Base-by-base conservation (phyloP, 2,797 vertebrate genomes). In the Malacoraja senta region DNA sequence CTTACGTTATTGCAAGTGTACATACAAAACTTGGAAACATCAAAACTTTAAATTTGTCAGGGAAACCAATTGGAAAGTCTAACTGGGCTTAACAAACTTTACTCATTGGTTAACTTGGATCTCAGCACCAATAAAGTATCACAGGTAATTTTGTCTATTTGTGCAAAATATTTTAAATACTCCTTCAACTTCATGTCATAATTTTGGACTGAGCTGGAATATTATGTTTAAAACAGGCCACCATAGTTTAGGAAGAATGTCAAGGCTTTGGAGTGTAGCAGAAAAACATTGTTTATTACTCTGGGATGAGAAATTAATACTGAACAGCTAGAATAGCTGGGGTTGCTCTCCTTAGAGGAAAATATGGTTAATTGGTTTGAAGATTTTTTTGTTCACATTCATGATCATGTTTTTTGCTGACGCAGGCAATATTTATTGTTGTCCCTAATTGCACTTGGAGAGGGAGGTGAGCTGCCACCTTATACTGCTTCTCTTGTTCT, bases 1-100 rank as follows among this genome's bases (percentile, higher is more conserved):
- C 96, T 99, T 24, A 95, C 94, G 8, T 95, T 96, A 1, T 95
- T 99, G 93, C 97, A 99, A 95, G 97, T 0, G 97, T 98, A 94
- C 98, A 99, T 95, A 98, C 98, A 12, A 98, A 98, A 93, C 96
- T 99, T 94, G 99, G 99, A 61, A 99, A 99, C 95, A 98, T 99
- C 94, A 99, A 99, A 95, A 99, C 98, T 3, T 95, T 99, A 93
- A 98, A 97, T 94, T 96, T 99, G 95, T 97, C 98, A 0, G 99
- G 99, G 98, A 1, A 99, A 99, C 96, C 97, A 97, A 79, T 95
- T 99, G 93, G 96, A 98, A 94, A 97, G 93, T 8, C 96, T 99
- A 38, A 96, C 95, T 29, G 98, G 98, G 80, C 97, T 99, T 94
- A 97, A 97, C 93, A 99, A 98, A 94, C 97, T 99, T 15, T 99